Evolutionary conservation across 1,140 invertebrate genomes (phyloP).

Genomic region (Halyomorpha halys): DNA sequence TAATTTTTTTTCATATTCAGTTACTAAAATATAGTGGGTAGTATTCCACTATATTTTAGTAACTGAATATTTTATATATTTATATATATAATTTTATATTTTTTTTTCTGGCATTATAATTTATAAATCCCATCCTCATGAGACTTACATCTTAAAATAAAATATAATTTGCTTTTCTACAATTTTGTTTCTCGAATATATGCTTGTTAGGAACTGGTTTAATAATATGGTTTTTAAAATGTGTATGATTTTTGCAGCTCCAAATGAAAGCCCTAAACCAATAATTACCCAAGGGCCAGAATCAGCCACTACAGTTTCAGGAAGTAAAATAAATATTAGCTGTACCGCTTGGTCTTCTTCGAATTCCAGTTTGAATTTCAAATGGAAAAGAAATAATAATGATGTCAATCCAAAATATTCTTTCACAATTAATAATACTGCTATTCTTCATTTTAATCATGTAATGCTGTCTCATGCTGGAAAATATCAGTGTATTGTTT

Average conservation of each 20-base stretch:
- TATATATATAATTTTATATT: too few relatives aligned
- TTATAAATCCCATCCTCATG: too few relatives aligned
- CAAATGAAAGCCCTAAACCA: conserved; percentile 73
- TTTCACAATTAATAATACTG: conserved; percentile 38
- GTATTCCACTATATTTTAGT: too few relatives aligned
- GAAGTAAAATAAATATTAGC: conserved; percentile 64
- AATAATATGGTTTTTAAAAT: neutral
- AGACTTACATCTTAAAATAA: too few relatives aligned
- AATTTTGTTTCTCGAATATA: conserved; percentile 18
- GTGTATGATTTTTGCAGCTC: conserved; percentile 37
- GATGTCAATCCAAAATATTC: conserved; percentile 43
- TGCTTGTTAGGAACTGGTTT: neutral
- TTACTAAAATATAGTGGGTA: too few relatives aligned
- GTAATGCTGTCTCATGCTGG: conserved; percentile 68
- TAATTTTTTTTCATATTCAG: too few relatives aligned
- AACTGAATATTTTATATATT: too few relatives aligned
- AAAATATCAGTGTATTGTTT: conserved; percentile 85
- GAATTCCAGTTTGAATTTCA: conserved; percentile 57
- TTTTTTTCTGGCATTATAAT: too few relatives aligned
- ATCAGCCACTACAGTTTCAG: conserved; percentile 70
- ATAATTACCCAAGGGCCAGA: conserved; percentile 69
- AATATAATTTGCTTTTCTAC: too few relatives aligned
- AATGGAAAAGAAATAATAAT: conserved; percentile 82
- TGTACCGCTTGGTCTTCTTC: conserved; percentile 63
- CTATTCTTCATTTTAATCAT: conserved; percentile 57